A percentile compares a stretch with the other conserved stretches of the same genome.
Conservation (phyloP, 2,797 vertebrate species). For the Neoniphon sammara region DNA sequence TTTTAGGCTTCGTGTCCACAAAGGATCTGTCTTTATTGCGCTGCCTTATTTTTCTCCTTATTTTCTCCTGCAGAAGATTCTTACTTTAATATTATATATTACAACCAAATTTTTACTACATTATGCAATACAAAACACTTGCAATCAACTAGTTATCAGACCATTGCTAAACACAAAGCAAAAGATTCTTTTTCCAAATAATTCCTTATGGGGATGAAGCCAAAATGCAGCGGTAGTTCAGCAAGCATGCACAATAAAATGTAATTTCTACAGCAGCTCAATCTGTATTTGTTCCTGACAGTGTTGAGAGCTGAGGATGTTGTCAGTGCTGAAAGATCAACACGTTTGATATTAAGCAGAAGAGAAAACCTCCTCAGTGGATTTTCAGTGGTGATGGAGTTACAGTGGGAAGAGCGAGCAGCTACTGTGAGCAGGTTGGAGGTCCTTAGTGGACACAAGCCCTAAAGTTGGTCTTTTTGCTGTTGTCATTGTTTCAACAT, state of each 20-base stretch:
- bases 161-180: slow-evolving; percentile 2
- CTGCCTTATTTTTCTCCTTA: too few relatives aligned
- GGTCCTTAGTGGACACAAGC: slow-evolving; percentile 28
- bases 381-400: slow-evolving; percentile 16
- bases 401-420: slow-evolving; percentile 9
- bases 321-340: slow-evolving; percentile 4
- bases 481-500: slow-evolving; percentile 75
- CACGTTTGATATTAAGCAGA: slow-evolving; percentile 2
- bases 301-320: neutral
- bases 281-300: neutral
- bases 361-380: neutral
- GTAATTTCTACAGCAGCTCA: slow-evolving; percentile 9
- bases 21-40: neutral
- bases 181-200: neutral
- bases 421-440: slow-evolving; percentile 30
- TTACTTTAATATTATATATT: slow-evolving; percentile 4
- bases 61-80: too few relatives aligned
- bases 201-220: slow-evolving; percentile 7
- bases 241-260: slow-evolving; percentile 1
- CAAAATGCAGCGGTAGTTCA: slow-evolving; percentile 34
- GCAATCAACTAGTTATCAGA: neutral
- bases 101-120: neutral
- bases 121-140: neutral
- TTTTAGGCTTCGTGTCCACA: slow-evolving; percentile 7
- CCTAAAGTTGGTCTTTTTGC: slow-evolving; percentile 52